A percentile compares a stretch with the other conserved stretches of the same genome.
These are phyloP conservation scores for Epirrhoe tristata DNA, from an alignment of 2,888 invertebrate species.

Conservation along the genomic window DNA sequence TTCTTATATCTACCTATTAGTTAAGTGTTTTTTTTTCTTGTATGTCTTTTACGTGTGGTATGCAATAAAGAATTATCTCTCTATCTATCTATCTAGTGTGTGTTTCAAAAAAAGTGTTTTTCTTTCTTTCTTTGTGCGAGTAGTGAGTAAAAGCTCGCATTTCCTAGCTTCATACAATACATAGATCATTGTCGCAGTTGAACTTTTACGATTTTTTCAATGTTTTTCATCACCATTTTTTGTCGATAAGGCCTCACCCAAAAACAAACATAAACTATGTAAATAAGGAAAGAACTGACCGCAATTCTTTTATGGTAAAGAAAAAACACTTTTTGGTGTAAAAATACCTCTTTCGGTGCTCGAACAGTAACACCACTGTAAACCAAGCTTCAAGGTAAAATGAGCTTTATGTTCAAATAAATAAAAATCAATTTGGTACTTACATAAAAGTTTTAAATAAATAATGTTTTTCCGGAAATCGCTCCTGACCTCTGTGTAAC, in stretches of 20 bases:
- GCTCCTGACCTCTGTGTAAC: too few species aligned
- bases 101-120: too few species aligned
- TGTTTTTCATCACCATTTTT: slow-evolving; percentile 10
- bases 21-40: too few species aligned
- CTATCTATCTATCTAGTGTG: too few species aligned
- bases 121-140: too few species aligned
- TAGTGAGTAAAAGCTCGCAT: too few species aligned
- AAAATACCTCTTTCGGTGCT: neutral
- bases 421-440: neutral
- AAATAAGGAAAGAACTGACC: slow-evolving; percentile 34
- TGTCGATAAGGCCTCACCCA: neutral
- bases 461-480: too few species aligned
- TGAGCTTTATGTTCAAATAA: neutral
- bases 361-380: neutral
- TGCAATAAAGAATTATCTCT: too few species aligned
- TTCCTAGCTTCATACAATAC: neutral
- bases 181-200: neutral
- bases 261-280: slow-evolving; percentile 18
- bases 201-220: slow-evolving; percentile 2
- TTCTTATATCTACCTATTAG: too few species aligned
- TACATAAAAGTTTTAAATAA: neutral
- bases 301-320: slow-evolving; percentile 30
- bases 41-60: too few species aligned
- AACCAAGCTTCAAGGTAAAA: neutral
- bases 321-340: slow-evolving; percentile 28